Evolutionary conservation across 2,888 invertebrate species (phyloP).

Genomic region (Poecilobothrus nobilitatus): DNA sequence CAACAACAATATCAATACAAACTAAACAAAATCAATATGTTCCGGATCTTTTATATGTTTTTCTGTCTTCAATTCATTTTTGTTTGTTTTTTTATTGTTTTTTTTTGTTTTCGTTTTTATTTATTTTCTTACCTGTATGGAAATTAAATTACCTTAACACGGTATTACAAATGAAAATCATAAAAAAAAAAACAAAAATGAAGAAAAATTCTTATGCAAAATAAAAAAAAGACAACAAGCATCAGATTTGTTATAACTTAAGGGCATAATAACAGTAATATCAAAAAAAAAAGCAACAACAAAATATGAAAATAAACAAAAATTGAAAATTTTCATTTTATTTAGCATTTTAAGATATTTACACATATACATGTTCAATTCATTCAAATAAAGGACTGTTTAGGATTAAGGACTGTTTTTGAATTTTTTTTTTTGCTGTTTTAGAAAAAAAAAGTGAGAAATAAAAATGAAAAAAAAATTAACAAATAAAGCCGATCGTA

Average conservation of each 20-base stretch:
- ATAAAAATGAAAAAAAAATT: no score
- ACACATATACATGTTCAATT: no score
- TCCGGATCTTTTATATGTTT: background rate
- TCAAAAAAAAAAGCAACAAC: background rate
- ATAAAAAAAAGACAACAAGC: background rate
- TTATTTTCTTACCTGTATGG: background rate
- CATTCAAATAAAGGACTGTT: no score
- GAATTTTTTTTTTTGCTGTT: no score
- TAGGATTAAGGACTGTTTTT: no score
- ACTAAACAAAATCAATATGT: background rate
- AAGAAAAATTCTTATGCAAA: background rate
- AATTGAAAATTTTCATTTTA: no score
- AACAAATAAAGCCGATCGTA: no score
- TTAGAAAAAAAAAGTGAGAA: no score
- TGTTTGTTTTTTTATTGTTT: background rate
- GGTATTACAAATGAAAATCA: background rate
- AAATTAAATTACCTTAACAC: constrained; percentile 1
- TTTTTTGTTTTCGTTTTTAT: background rate
- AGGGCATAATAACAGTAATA: background rate
- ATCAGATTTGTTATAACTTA: constrained; percentile 1
- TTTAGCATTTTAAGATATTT: no score
- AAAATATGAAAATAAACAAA: no score
- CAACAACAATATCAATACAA: no score
- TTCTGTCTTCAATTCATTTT: background rate
- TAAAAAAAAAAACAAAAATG: background rate